Conservation (phyloP, 1,140 invertebrate species). For the Eulimnadia texana region DNA sequence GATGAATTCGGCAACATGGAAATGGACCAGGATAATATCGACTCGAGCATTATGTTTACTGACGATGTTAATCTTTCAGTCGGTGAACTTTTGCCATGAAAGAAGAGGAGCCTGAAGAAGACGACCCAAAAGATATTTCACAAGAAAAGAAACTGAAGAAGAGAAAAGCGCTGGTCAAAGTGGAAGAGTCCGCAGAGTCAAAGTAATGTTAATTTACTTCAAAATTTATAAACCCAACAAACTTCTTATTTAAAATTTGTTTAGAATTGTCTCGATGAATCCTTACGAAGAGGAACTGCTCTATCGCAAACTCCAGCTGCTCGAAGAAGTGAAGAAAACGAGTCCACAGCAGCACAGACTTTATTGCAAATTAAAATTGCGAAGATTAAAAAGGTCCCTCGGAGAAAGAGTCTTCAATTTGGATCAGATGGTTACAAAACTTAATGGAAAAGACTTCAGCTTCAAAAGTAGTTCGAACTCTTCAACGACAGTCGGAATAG, state of each 20-base stretch:
- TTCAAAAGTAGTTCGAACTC: not conserved
- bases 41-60: not conserved
- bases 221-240: not conserved
- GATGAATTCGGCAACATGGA: constrained; percentile 1
- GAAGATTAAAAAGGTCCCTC: not conserved
- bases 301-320: not conserved
- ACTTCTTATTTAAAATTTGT: too few relatives aligned
- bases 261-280: not conserved
- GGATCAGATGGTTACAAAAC: not conserved
- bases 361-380: not conserved
- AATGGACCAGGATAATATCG: not conserved
- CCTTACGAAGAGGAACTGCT: not conserved
- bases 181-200: constrained; percentile 3
- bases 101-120: not conserved
- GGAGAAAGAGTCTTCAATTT: constrained; percentile 6
- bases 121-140: not conserved
- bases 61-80: not conserved
- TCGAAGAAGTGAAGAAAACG: not conserved
- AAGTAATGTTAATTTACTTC: too few relatives aligned
- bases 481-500: not conserved
- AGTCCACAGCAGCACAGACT: not conserved
- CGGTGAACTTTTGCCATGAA: not conserved
- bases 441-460: not conserved
- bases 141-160: too few relatives aligned
- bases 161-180: too few relatives aligned